These are phyloP conservation scores for Sinelater perroti DNA, from an alignment of 2,888 invertebrate species.

Conservation along the genomic window DNA sequence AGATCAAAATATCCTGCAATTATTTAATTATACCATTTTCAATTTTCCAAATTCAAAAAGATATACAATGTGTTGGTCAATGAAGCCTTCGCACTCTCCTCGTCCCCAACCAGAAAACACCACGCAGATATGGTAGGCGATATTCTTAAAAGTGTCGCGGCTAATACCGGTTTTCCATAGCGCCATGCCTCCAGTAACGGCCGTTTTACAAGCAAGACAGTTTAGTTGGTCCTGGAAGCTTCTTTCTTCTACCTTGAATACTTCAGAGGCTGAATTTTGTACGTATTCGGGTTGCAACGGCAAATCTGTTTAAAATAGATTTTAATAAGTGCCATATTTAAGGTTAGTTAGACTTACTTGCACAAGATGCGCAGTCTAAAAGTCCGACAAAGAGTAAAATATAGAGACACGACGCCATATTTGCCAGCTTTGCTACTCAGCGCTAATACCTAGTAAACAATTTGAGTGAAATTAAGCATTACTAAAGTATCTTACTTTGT, in stretches of 20 bases:
- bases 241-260: slow-evolving; percentile 26
- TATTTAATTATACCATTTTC: too few species aligned
- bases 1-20: slow-evolving; percentile 68
- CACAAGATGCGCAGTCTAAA: too few species aligned
- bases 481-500: too few species aligned
- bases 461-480: too few species aligned
- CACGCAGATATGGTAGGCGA: slow-evolving; percentile 43
- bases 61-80: neutral
- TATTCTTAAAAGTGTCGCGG: slow-evolving; percentile 12
- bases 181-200: slow-evolving; percentile 29
- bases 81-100: neutral
- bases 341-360: too few species aligned
- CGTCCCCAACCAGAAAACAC: too few species aligned
- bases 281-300: slow-evolving; percentile 24
- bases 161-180: slow-evolving; percentile 17
- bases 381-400: too few species aligned
- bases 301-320: too few species aligned
- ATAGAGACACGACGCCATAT: too few species aligned
- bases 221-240: slow-evolving; percentile 20
- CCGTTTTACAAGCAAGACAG: slow-evolving; percentile 34
- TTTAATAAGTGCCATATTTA: too few species aligned
- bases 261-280: slow-evolving; percentile 17
- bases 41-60: slow-evolving; percentile 13
- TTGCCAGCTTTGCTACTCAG: too few species aligned
- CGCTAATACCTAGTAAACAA: too few species aligned